Evolutionary conservation across 2,888 invertebrate genomes (phyloP), one percentile per base, ranked within the genome.

Genomic region (Thecophora atra): DNA sequence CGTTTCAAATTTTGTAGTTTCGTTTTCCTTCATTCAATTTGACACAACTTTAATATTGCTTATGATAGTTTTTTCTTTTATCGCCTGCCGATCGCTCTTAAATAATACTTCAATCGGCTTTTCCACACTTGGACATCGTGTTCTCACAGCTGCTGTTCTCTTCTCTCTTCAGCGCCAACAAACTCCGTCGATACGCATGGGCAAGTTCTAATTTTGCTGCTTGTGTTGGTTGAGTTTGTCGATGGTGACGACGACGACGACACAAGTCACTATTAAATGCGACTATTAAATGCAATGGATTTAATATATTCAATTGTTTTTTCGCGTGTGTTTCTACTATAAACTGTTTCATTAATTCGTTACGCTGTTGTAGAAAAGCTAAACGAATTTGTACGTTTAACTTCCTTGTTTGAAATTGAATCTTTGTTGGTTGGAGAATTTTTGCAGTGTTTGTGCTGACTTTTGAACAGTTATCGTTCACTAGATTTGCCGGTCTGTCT

Each of bases 331-430:
- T 42, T 21, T 44, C 44, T 62, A 62, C 37, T 37, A 62, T 19
- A 24, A 24, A 47, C 44, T 60, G 28, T 60, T 17, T 44, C 37
- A 62, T 62, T 62, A 30, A 13, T 37, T 54, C 19, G n/a, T 54
- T 37, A 2, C 11, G 37, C 37, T 37, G 6, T 11, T 54, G 19
- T 24, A 3, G 54, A 54, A 3, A 5, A n/a, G n/a, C 3, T 56
- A n/a, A 44, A 21, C 19, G 21, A 37, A 19, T 17, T 30, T 21
- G 11, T 42, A 62, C 62, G 54, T 17, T 28, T 47, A 6, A 42
- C 64, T 64, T 64, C 64, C 64, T 64, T 47, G 64, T 64, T 64
- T 42, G 47, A 47, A 15, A n/a, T 64, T 42, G 47, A 47, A 1
- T 11, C 28, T 58, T 60, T 42, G 42, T 30, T 21, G 13, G 42